phyloP scores from a whole-genome alignment of 1,140 invertebrate species.

The Trinorchestia longiramus region DNA sequence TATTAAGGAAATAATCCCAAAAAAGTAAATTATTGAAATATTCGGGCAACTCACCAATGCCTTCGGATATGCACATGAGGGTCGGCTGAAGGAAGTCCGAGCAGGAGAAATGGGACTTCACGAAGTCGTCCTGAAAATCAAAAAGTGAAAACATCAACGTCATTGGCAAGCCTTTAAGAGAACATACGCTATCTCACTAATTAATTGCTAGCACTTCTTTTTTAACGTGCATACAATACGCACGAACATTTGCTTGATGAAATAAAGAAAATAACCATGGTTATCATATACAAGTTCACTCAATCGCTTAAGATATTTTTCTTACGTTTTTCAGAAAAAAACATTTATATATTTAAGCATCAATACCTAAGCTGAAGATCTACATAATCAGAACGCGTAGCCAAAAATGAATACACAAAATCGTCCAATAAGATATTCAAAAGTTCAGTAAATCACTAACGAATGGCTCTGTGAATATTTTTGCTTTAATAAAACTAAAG shows the following conservation, averaged over 20 bases:
- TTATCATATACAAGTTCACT: background rate
- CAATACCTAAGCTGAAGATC: background rate
- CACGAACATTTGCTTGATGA: background rate
- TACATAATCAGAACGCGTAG: background rate
- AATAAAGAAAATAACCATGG: background rate
- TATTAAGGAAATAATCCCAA: background rate
- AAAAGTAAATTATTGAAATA: background rate
- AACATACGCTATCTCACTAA: background rate
- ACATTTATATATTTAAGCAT: background rate
- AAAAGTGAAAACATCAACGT: background rate
- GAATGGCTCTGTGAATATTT: background rate
- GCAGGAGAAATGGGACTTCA: constrained; percentile 86
- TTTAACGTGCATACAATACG: background rate
- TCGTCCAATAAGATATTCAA: background rate
- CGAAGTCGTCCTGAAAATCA: constrained; percentile 76
- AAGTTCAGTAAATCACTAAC: background rate
- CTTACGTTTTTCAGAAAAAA: background rate
- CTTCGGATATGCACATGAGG: constrained; percentile 83
- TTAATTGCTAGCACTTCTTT: background rate
- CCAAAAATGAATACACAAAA: background rate
- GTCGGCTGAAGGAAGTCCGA: constrained; percentile 85
- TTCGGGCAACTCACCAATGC: constrained; percentile 76
- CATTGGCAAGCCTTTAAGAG: background rate
- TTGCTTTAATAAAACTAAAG: too few relatives aligned
- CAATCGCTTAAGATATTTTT: background rate